phyloP scores from a whole-genome alignment of 2,888 invertebrate genomes.

The Cyrtodaria siliqua region DNA sequence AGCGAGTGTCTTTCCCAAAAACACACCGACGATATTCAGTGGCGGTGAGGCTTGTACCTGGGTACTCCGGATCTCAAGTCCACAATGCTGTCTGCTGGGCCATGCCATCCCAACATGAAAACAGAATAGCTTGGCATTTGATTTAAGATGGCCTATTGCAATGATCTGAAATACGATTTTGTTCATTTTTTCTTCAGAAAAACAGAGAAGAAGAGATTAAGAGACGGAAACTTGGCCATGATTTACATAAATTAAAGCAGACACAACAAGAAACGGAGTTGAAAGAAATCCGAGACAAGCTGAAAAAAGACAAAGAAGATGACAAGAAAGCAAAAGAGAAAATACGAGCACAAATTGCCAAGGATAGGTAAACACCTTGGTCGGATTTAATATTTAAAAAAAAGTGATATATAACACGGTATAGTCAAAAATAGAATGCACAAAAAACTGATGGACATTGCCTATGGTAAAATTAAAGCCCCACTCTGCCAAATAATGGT shows the following conservation, averaged over 20 bases:
- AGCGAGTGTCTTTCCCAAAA: too few species aligned
- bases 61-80: too few species aligned
- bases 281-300: constrained; percentile 91
- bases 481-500: too few species aligned
- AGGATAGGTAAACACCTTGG: constrained; percentile 90
- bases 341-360: constrained; percentile 93
- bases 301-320: constrained; percentile 92
- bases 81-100: background rate
- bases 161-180: background rate
- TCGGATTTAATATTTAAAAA: too few species aligned
- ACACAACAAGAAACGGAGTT: constrained; percentile 92
- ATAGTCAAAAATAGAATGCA: too few species aligned
- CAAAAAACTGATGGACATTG: too few species aligned
- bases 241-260: constrained; percentile 89
- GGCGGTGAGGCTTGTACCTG: too few species aligned
- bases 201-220: constrained; percentile 89
- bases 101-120: background rate
- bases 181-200: constrained; percentile 74
- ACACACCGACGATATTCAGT: too few species aligned
- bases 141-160: background rate
- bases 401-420: too few species aligned
- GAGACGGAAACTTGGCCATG: constrained; percentile 91
- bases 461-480: too few species aligned
- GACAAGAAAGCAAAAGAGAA: constrained; percentile 92
- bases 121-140: background rate